Conservation (phyloP, 2,113 vertebrate genomes). For the Passer domesticus region DNA sequence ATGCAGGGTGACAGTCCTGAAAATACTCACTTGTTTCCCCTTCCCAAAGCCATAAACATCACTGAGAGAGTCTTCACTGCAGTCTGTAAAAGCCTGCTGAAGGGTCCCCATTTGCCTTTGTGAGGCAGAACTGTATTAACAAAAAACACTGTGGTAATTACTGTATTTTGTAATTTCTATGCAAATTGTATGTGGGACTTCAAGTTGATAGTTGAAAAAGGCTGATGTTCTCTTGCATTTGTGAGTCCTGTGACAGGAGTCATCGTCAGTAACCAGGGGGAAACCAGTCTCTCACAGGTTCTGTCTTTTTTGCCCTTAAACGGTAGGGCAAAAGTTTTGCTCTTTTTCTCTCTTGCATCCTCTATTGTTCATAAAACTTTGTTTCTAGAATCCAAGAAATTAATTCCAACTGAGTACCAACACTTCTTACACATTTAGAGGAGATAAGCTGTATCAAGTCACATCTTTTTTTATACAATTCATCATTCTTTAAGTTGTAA, state of each 20-base stretch:
- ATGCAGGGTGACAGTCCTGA: background rate
- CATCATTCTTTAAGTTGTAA: background rate
- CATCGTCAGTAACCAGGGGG: background rate
- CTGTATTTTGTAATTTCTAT: conserved; percentile 3
- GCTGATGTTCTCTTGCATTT: background rate
- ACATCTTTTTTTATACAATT: background rate
- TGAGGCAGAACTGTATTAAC: background rate
- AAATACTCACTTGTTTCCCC: background rate
- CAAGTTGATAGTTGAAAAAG: conserved; percentile 3
- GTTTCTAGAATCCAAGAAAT: background rate
- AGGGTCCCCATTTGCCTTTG: background rate
- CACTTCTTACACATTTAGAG: background rate
- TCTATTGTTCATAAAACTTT: background rate
- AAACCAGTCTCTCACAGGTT: background rate
- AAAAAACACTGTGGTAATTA: background rate
- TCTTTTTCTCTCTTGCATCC: background rate
- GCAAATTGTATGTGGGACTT: background rate
- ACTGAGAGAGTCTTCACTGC: background rate
- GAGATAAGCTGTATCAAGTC: background rate
- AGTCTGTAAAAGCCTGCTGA: background rate
- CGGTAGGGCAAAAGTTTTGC: background rate
- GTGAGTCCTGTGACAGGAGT: background rate
- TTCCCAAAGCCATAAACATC: background rate
- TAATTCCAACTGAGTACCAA: background rate
- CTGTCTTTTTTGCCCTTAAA: background rate